phyloP scores from a whole-genome alignment of 2,888 invertebrate species.

The Zhengitettix transpicula region DNA sequence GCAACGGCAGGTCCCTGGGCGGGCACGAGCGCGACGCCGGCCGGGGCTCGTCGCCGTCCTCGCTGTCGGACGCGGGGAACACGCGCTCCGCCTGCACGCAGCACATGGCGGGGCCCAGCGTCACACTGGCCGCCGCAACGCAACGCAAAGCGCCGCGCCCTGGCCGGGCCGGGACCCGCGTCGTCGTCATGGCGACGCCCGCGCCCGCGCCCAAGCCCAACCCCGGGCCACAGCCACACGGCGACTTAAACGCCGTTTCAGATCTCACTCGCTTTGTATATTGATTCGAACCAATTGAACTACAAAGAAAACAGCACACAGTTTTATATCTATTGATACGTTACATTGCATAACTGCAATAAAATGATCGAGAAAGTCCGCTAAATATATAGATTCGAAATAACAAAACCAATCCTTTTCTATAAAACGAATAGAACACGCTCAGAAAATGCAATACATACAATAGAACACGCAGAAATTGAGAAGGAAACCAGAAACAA shows the following conservation, averaged over 20 bases:
- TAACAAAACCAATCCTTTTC: too few relatives aligned
- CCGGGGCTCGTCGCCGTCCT: constrained; percentile 12
- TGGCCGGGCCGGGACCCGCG: constrained; percentile 18
- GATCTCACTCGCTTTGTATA: too few relatives aligned
- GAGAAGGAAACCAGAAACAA: too few relatives aligned
- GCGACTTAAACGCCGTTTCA: background rate
- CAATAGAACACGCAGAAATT: too few relatives aligned
- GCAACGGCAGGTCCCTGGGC: constrained; percentile 10
- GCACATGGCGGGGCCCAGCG: constrained; percentile 13
- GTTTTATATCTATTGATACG: too few relatives aligned
- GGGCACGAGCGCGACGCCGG: constrained; percentile 5
- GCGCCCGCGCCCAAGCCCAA: background rate
- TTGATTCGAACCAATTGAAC: too few relatives aligned
- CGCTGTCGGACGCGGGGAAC: constrained; percentile 17
- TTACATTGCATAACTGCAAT: too few relatives aligned
- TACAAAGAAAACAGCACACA: too few relatives aligned
- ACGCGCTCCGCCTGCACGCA: constrained; percentile 18
- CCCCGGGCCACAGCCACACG: background rate
- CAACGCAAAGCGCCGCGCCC: constrained; percentile 13
- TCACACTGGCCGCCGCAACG: background rate
- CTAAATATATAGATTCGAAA: too few relatives aligned
- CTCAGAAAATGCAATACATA: too few relatives aligned
- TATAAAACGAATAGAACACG: too few relatives aligned
- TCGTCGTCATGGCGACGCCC: background rate
- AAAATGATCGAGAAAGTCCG: too few relatives aligned